phyloP scores from a whole-genome alignment of 2,113 vertebrate species.

The Cnemophilus loriae region DNA sequence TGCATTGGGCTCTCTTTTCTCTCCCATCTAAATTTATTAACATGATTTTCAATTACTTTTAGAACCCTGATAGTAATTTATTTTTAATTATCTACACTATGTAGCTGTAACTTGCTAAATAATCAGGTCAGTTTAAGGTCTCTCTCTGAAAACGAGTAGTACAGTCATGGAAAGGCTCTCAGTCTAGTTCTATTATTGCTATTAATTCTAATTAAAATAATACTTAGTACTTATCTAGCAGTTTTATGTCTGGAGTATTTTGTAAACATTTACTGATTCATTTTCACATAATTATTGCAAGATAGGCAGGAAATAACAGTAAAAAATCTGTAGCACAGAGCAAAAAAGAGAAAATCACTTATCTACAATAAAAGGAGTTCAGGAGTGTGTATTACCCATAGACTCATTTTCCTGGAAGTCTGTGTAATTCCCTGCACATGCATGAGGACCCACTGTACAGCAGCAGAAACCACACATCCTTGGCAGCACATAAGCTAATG shows the following conservation, averaged over 20 bases:
- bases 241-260: constrained; percentile 26
- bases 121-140: constrained; percentile 51
- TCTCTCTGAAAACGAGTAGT: not conserved
- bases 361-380: not conserved
- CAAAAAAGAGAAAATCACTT: not conserved
- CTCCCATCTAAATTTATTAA: constrained; percentile 40
- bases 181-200: constrained; percentile 11
- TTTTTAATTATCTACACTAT: constrained; percentile 49
- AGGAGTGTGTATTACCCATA: not conserved
- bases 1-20: not conserved
- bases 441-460: not conserved
- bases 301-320: not conserved
- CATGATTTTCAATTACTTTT: constrained; percentile 54
- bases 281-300: constrained; percentile 11
- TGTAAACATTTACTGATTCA: constrained; percentile 31
- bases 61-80: constrained; percentile 45
- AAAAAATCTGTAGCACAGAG: not conserved
- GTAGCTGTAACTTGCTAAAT: constrained; percentile 50
- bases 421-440: not conserved
- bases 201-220: constrained; percentile 42
- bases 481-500: not conserved
- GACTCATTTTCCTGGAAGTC: not conserved
- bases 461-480: not conserved
- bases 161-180: constrained; percentile 1
- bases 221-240: not conserved